A percentile compares a stretch with the other conserved stretches of the same genome.
Conservation (phyloP, 2,888 invertebrate species). For the Ganaspis brasiliensis region DNA sequence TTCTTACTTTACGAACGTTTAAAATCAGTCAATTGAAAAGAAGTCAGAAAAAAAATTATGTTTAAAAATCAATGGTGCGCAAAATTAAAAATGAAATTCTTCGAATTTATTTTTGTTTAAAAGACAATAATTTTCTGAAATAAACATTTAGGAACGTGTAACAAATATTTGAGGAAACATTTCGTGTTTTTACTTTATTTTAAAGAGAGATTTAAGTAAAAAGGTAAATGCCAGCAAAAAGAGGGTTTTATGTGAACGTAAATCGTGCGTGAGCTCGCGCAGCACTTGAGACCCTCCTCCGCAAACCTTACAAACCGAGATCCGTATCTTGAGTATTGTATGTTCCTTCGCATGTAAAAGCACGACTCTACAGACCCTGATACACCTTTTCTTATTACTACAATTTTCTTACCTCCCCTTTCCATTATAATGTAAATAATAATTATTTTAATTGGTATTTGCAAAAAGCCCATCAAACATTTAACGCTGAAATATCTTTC, state of each 20-base stretch:
- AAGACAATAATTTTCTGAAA: too few species aligned
- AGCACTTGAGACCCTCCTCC: conserved; percentile 21
- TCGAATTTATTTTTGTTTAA: too few species aligned
- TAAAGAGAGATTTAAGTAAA: conserved; percentile 1
- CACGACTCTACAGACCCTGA: background rate
- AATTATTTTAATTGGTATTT: background rate
- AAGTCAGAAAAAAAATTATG: too few species aligned
- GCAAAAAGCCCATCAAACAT: background rate
- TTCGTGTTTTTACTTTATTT: background rate
- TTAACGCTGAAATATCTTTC: background rate
- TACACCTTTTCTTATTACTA: background rate
- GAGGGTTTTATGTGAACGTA: conserved; percentile 27
- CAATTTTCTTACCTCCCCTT: background rate
- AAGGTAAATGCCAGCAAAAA: conserved; percentile 28
- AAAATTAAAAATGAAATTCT: too few species aligned
- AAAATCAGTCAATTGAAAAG: too few species aligned
- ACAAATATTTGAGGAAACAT: too few species aligned
- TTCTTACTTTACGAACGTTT: too few species aligned
- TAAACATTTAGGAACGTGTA: too few species aligned
- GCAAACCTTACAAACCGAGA: conserved; percentile 15
- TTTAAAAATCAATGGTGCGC: too few species aligned
- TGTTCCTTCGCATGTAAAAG: conserved; percentile 18
- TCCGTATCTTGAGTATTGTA: conserved; percentile 20
- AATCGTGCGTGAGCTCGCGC: conserved; percentile 26
- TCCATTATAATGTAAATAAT: conserved; percentile 4